phyloP scores from a whole-genome alignment of 1,140 invertebrate genomes.

The Drosophila pachea region DNA sequence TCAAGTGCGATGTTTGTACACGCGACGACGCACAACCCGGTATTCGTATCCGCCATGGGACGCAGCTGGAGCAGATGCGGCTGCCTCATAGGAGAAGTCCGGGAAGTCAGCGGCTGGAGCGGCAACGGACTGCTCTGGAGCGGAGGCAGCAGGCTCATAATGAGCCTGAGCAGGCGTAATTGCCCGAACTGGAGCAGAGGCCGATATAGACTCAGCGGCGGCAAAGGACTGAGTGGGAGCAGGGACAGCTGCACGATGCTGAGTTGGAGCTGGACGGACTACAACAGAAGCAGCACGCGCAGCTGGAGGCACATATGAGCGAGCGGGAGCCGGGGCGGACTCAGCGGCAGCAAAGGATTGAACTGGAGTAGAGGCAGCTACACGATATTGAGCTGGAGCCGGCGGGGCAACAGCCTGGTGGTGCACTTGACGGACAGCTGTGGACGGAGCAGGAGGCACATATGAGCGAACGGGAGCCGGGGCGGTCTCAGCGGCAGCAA shows the following conservation, averaged over 20 bases:
- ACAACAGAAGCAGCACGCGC: conserved; percentile 20
- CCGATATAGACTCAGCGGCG: conserved; percentile 10
- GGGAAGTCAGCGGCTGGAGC: conserved; percentile 37
- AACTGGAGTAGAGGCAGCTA: conserved; percentile 42
- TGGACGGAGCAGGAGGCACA: conserved; percentile 18
- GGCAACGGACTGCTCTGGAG: conserved; percentile 33
- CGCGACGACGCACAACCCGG: conserved; percentile 64
- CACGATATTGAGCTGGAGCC: conserved; percentile 30
- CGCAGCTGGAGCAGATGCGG: conserved; percentile 49
- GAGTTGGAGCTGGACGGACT: conserved; percentile 21
- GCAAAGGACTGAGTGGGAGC: conserved; percentile 13
- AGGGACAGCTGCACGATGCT: conserved; percentile 28
- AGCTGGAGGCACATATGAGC: conserved; percentile 23
- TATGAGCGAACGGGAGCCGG: conserved; percentile 28
- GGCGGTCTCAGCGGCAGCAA: conserved; percentile 24
- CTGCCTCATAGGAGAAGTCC: conserved; percentile 41
- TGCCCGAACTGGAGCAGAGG: conserved; percentile 19
- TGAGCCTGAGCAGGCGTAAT: conserved; percentile 12
- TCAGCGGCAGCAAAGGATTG: conserved; percentile 36
- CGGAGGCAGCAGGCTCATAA: conserved; percentile 5
- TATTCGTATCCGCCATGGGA: conserved; percentile 55
- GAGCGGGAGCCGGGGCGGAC: conserved; percentile 27
- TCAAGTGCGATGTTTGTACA: conserved; percentile 61
- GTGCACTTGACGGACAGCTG: too few relatives aligned
- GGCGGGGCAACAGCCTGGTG: not conserved